Evolutionary conservation across 2,113 vertebrate species (phyloP).

Genomic region (Trogon melanurus): DNA sequence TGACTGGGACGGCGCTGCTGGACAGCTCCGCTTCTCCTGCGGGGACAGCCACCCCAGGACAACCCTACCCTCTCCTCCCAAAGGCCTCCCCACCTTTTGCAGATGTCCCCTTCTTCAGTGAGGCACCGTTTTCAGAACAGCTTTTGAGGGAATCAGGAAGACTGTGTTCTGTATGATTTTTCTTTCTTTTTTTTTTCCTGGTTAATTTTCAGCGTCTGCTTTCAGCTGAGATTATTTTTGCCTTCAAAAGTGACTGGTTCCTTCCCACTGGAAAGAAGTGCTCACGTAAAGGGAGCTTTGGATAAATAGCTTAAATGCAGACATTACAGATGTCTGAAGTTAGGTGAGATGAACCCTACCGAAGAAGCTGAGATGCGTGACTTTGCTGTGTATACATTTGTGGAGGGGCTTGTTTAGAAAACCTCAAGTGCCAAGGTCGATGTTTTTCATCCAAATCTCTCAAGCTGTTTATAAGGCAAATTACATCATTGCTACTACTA

Average conservation of each 20-base stretch:
- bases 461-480: conserved; percentile 36
- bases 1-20: conserved; percentile 32
- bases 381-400: background rate
- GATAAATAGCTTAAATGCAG: background rate
- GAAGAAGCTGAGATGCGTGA: background rate
- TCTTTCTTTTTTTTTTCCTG: background rate
- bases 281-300: background rate
- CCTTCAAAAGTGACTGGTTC: background rate
- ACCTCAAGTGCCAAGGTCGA: background rate
- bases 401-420: conserved; percentile 42
- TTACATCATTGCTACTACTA: conserved; percentile 24
- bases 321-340: background rate
- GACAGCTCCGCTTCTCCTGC: conserved; percentile 62
- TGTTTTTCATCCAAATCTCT: background rate
- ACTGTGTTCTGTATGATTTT: background rate
- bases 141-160: background rate
- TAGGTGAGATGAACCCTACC: background rate
- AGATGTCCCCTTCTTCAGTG: background rate
- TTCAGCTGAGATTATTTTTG: background rate
- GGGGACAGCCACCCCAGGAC: background rate
- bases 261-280: background rate
- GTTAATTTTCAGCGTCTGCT: background rate
- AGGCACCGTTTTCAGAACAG: background rate
- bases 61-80: background rate
- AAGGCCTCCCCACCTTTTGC: background rate